Base-by-base conservation (phyloP, 2,888 invertebrate species). In the Drosophila macrothrix region DNA sequence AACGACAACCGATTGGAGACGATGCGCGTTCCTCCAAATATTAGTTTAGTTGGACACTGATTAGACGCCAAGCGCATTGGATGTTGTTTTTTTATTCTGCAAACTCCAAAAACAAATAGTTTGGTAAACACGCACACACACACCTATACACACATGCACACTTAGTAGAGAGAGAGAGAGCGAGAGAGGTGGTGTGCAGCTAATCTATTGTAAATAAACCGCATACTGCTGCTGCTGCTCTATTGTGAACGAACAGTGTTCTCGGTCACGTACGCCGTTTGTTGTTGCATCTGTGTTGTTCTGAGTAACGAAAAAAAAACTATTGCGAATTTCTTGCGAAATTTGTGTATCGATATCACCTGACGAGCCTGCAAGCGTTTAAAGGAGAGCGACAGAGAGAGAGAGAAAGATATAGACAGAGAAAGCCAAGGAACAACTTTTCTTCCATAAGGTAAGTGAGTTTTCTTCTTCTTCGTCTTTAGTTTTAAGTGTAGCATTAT, bases 151-250 rank as follows among this genome's bases (percentile, higher is more conserved):
- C 41, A 65, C 54, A 60, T 50, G 39, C 4, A 73, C 37, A 19
- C 56, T 37, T 31, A 31, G 28, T 25, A 31, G 0, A 3, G 4
- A 37, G 41, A 46, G 16, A 22, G 22, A 25, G 25, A 46, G 16
- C 16, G 28, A 9, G 46, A 25, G 41, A 46, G 46, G 28, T 16
- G 69, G 58, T 67, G 65, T 59, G 64, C 52, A 69, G 72, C 60
- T 89, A 82, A 85, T 85, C 85, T 85, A 78, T 76, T 85, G 85
- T 88, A 85, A 85, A 85, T 89, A 85, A 87, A 88, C 73, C 72
- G 67, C 69, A 80, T 64, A 71, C 16, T 46, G 14, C 46, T 43
- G 43, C n/a, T 46, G 43, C 68, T 70, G 60, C 61, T 67, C 86
- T 81, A 89, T 78, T 89, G 88, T 89, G 84, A 89, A 87, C 76